Base-by-base conservation (phyloP, 2,888 invertebrate species). In the Lathronympha strigana region DNA sequence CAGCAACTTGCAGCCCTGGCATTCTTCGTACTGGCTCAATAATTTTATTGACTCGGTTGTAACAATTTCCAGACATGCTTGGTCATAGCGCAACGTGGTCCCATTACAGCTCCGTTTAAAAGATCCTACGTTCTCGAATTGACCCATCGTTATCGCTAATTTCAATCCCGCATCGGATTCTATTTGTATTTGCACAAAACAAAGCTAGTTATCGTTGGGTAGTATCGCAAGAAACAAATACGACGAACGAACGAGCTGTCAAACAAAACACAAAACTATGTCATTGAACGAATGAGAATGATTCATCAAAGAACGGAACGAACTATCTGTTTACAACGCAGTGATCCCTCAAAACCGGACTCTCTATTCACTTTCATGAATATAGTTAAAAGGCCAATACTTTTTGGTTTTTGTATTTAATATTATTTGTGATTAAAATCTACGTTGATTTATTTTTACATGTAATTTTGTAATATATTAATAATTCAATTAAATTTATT, bases 11-110 rank as follows among this genome's bases (percentile, higher is more conserved):
- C 91, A 91, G 38, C 87, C 86, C 68, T 92, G 86, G 62, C 92
- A 92, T 71, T 90, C 92, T 36, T 84, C 85, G 71, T 88, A 90
- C 71, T 92, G 92, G 70, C 87, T 90, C 86, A 80, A 87, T 73
- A 92, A 87, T 54, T 69, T 78, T 33, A 92, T 76, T 67, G 75
- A 69, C 67, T 80, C 75, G 0, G 81, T 74, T 8, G 88, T 81
- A 40, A 81, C 69, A 57, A 92, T 81, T 77, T 87, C 82, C 76
- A 92, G 83, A 79, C 92, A 92, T 61, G 92, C 91, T 75, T 92
- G 82, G 70, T 92, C 92, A 68, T 80, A 87, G 8, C 75, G 79
- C 67, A 92, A 75, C 60, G 69, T 83, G 6, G 76, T 76, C 4
- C 78, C 80, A 70, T 82, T 83, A 74, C 92, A 92, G 33, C 83